phyloP scores from a whole-genome alignment of 2,888 invertebrate genomes.

The Ctena decussata region DNA sequence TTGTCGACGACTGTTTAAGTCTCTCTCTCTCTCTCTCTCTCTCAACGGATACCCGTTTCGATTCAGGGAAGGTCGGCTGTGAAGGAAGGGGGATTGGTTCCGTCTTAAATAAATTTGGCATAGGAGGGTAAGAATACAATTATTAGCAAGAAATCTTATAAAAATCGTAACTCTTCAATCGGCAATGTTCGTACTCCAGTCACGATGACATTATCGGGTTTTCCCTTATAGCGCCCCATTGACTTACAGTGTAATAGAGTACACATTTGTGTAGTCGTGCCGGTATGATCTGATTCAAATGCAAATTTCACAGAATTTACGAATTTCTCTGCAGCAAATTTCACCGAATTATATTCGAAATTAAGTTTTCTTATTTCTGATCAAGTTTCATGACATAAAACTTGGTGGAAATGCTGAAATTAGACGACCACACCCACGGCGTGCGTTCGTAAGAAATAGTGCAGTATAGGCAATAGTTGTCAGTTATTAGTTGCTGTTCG shows the following conservation, averaged over 20 bases:
- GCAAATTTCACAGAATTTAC: background rate
- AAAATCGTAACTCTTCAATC: too few relatives aligned
- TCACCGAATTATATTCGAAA: background rate
- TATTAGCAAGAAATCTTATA: too few relatives aligned
- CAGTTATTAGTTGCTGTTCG: background rate
- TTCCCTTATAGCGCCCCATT: constrained; percentile 52
- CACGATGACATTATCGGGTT: background rate
- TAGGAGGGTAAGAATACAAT: too few relatives aligned
- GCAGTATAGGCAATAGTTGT: background rate
- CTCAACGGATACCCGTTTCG: too few relatives aligned
- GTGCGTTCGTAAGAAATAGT: background rate
- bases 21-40: too few relatives aligned
- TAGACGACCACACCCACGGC: constrained; percentile 31
- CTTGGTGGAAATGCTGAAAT: background rate
- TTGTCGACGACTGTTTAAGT: too few relatives aligned
- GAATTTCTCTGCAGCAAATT: background rate
- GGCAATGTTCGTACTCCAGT: too few relatives aligned
- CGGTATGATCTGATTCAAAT: constrained; percentile 28
- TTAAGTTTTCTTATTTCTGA: background rate
- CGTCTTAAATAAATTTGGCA: too few relatives aligned
- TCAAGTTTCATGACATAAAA: background rate
- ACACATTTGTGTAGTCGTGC: constrained; percentile 25
- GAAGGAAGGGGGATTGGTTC: too few relatives aligned
- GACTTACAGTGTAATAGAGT: constrained; percentile 32
- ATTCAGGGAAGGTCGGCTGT: too few relatives aligned